Base-by-base conservation (phyloP, 1,140 invertebrate species). In the Lepidostoma basale region DNA sequence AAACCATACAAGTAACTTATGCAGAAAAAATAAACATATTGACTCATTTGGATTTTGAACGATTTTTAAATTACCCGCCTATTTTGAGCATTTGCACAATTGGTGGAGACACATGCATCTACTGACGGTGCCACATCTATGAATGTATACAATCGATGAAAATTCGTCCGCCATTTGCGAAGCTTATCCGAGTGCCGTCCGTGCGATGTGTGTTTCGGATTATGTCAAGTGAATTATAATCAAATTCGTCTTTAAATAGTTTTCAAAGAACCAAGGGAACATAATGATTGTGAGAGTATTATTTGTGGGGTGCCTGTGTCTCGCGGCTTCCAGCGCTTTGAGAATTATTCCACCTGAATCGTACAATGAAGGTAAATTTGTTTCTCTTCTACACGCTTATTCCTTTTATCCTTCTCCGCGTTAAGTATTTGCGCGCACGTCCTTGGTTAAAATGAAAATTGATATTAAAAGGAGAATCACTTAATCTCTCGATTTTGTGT, bases 141-240 rank as follows among this genome's bases (percentile, higher is more conserved):
- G 62, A 52, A 52, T 62, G 62, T 65, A 65, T 56, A 65, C 62
- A 65, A 65, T 65, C 62, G 62, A 65, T 65, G 62, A 65, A 63
- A 42, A 65, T 65, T 65, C 47, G 56, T 54, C 62, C 62, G 62
- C 62, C 62, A 65, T 65, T 65, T 65, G 62, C 62, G 62, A 63
- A 63, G 52, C 62, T 47, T 42, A n/a, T 26, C 25, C 9, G 44
- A 54, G 62, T 40, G 47, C 20, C 47, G 33, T 49, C 47, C 47
- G 62, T 65, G 62, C 23, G 62, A 54, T 65, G 59, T 47, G 59
- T 52, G 40, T 54, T 54, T 39, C 33, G 62, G 47, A 25, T 54
- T 56, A 39, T 65, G 49, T 40, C 49, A 40, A 54, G 47, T 56
- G 62, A 65, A 65, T 65, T 23, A 65, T 49, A 40, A 36, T 47